Base-by-base conservation (phyloP, 1,140 invertebrate species). In the Pseudomyrmex cubaensis region DNA sequence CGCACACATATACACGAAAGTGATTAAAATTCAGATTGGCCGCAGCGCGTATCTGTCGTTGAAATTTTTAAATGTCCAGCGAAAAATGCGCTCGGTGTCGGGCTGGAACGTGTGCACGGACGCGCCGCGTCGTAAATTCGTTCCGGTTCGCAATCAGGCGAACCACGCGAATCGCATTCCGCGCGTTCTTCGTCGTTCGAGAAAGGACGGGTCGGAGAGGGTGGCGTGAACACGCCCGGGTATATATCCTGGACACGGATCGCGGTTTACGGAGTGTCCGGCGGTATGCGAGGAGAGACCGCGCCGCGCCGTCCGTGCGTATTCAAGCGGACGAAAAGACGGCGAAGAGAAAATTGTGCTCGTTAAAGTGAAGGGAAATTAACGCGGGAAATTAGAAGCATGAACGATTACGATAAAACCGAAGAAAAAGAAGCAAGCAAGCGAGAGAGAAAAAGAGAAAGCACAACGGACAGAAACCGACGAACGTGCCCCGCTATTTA, bases 241-340 rank as follows among this genome's bases (percentile, higher is more conserved):
- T 67, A 76, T 78, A 78, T 80, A 69, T 70, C 48, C 76, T 25
- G 76, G 2, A 62, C 44, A 9, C 13, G 59, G 50, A 69, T 59
- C 73, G 59, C 54, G 84, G 85, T 80, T 86, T 83, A 76, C 77
- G 56, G 20, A 87, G 64, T 83, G 78, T 77, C 59, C 72, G 66
- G 12, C 15, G 56, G 88, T 83, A 85, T 84, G 84, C 75, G 72
- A 90, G 84, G 77, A 82, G 85, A 85, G 89, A 90, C 83, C 88
- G 85, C 74, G 85, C 76, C 84, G 85, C 83, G 83, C 62, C 35
- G 35, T 7, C 57, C 78, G 87, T 12, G 7, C 17, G 17, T 62
- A 25, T 56, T 61, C 50, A 13, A 46, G 46, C 22, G 56, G 57
- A 83, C 62, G 20, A 35, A 59, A 61, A 62, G 35, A 63, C 22